Percentiles rank a stretch among this genome's conserved stretches.
phyloP scores from a whole-genome alignment of 1,140 invertebrate genomes.

The Bombus difficillimus region DNA sequence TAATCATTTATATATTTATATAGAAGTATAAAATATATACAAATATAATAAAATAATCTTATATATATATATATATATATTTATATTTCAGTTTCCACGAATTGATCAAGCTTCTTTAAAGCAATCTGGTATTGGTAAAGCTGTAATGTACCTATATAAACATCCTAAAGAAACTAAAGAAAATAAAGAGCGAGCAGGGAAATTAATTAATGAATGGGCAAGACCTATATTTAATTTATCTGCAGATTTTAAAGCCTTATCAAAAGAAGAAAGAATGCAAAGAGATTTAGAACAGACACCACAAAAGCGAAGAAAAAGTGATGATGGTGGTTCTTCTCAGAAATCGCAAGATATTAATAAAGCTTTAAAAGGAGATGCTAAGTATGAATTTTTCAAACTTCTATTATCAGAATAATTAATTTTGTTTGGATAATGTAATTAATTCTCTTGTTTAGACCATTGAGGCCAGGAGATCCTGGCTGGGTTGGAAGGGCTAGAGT shows the following conservation, averaged over 20 bases:
- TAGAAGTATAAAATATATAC: neutral
- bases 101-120: conserved; percentile 95
- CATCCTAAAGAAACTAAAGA: conserved; percentile 98
- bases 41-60: too few species aligned
- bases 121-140: conserved; percentile 97
- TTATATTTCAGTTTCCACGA: conserved; percentile 90
- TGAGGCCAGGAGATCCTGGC: conserved; percentile 96
- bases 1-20: conserved; percentile 4
- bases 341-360: conserved; percentile 85
- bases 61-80: neutral
- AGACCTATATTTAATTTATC: conserved; percentile 98
- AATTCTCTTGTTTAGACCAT: conserved; percentile 76
- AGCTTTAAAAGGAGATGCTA: conserved; percentile 85
- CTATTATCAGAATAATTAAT: neutral
- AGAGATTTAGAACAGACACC: conserved; percentile 95
- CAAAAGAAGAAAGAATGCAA: conserved; percentile 93
- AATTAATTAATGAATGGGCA: conserved; percentile 98
- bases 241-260: conserved; percentile 96
- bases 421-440: neutral
- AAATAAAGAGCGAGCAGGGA: conserved; percentile 95
- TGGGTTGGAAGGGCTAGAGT: conserved; percentile 97
- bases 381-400: conserved; percentile 78
- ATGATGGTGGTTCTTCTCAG: conserved; percentile 78
- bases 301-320: conserved; percentile 84
- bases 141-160: conserved; percentile 99